phyloP scores from a whole-genome alignment of 2,888 invertebrate genomes.

The Cetonia aurata region DNA sequence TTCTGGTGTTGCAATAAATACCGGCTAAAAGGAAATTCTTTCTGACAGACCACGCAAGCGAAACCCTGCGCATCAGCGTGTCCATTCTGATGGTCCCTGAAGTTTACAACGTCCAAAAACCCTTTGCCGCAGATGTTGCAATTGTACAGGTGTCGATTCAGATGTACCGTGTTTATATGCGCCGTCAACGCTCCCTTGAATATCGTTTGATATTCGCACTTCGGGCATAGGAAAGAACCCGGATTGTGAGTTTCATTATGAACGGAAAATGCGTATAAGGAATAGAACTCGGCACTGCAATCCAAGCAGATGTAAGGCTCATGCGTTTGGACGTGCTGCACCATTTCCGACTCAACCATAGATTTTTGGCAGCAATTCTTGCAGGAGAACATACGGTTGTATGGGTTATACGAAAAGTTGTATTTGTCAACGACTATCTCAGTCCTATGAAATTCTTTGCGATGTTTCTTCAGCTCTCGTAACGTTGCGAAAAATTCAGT shows the following conservation, averaged over 20 bases:
- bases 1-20: conserved; percentile 67
- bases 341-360: conserved; percentile 54
- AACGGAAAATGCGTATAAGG: conserved; percentile 58
- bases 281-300: conserved; percentile 59
- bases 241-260: conserved; percentile 56
- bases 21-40: conserved; percentile 68
- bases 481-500: conserved; percentile 68
- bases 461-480: conserved; percentile 68
- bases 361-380: conserved; percentile 57
- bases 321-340: conserved; percentile 56
- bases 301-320: conserved; percentile 65
- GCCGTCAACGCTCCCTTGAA: conserved; percentile 56
- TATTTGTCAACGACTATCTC: conserved; percentile 56
- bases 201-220: conserved; percentile 41
- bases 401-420: conserved; percentile 51
- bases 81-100: conserved; percentile 71
- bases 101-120: conserved; percentile 69
- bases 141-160: conserved; percentile 65
- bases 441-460: conserved; percentile 66
- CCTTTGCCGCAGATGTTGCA: conserved; percentile 70
- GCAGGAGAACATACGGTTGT: conserved; percentile 56
- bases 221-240: conserved; percentile 47
- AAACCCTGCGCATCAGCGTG: conserved; percentile 70
- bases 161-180: conserved; percentile 59
- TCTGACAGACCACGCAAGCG: conserved; percentile 69